A percentile compares a stretch with the other conserved stretches of the same genome.
phyloP scores from a whole-genome alignment of 2,113 vertebrate species.

The Agapornis roseicollis region DNA sequence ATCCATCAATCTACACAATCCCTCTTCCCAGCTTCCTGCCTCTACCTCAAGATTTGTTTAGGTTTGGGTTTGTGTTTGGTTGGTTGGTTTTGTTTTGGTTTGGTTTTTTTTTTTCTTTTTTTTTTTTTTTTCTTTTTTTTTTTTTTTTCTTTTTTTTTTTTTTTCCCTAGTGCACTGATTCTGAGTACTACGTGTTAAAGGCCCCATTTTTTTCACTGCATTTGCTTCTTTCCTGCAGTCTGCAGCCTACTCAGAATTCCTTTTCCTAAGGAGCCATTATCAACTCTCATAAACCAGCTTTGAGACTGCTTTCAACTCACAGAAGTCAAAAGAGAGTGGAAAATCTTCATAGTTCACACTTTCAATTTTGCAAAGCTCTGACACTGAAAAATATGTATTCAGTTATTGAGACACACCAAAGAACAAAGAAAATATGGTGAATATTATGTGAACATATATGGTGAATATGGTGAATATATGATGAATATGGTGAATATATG shows the following conservation, averaged over 20 bases:
- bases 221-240: not conserved
- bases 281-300: not conserved
- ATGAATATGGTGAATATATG: too few species aligned
- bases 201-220: not conserved
- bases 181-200: not conserved
- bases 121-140: not conserved
- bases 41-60: not conserved
- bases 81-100: too few species aligned
- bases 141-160: not conserved
- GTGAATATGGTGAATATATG: not conserved
- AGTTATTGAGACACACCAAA: not conserved
- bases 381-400: not conserved
- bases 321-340: not conserved
- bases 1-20: not conserved
- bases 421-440: not conserved
- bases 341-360: not conserved
- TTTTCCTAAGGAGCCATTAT: not conserved
- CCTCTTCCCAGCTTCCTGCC: not conserved
- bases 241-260: not conserved
- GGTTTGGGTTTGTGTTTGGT: fast-evolving
- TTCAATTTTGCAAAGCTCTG: not conserved
- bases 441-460: not conserved
- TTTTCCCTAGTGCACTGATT: not conserved
- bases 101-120: not conserved
- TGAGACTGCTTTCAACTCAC: not conserved